Base-by-base conservation (phyloP, 2,888 invertebrate genomes). In the Rotaria macrura region DNA sequence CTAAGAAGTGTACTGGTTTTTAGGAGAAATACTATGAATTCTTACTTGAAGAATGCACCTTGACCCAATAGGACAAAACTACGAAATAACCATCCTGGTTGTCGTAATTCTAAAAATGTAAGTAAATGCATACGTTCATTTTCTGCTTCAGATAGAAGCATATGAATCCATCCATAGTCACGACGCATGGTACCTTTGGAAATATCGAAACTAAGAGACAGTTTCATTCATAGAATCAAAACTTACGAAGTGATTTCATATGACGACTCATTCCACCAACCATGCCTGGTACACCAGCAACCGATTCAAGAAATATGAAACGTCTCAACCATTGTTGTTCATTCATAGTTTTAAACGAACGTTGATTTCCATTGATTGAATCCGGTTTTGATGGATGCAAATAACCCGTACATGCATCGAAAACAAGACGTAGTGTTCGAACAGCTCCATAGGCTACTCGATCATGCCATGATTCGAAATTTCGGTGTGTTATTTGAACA, bases 221-320 rank as follows among this genome's bases (percentile, higher is more conserved):
- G 34, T 14, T 29, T 65, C 23, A 40, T 25, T 23, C 12, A 23
- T 1, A 10, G 0, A 12, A 3, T 40, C 25, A n/a, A 4, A 25
- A n/a, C 74, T 79, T 79, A 55, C 91, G 84, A 55, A 91, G 87
- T 5, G 90, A 90, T 84, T 89, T 88, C 84, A 91, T 87, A 88
- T 90, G 91, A 43, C 91, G 87, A 85, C 89, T 88, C 91, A 91
- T 91, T 74, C 90, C 91, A 10, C 89, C 91, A 55, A 90, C 90
- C 90, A 91, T 90, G 2, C 90, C 91, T 12, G 90, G 90, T 14
- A 90, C 90, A 4, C 89, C 90, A n/a, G 91, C 91, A 47, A 91
- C 89, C 1, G 90, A 90, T 87, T 91, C 91, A 87, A 91, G 88
- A 87, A 90, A 91, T 83, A 89, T 88, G 17, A 90, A 89, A 1